Evolutionary conservation across 2,113 vertebrate genomes (phyloP), one percentile per base, ranked within the genome.

Genomic region (Dipodomys spectabilis): DNA sequence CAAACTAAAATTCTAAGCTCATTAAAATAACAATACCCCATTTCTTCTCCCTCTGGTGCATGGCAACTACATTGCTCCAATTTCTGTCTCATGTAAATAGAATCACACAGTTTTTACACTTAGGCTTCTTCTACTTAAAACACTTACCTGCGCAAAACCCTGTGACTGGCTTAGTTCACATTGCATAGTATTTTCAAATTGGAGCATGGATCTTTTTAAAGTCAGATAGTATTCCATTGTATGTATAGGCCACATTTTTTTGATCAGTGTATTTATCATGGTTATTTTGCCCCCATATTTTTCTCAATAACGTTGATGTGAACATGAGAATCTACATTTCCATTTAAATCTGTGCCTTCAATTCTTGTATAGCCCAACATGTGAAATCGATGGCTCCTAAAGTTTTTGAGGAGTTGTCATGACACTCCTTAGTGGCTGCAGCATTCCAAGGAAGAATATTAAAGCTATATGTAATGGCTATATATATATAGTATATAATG

Each of bases 241-340:
- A 19, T 12, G 30, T 71, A 5, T 16, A 69, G 12, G 7, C 20
- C 2, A 85, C 10, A 30, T n/a, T 71, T 69, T 69, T 62, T 44
- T 35, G 20, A 81, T 18, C 27, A 12, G 19, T 30, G 22, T 53
- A 64, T 35, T 10, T 35, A 15, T 65, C 23, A 2, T 25, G 9
- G 15, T 28, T 15, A 28, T 39, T 75, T 44, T 22, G 0, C 1
- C 6, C 25, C n/a, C 5, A 9, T 15, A 45, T 20, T 19, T 20
- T n/a, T 53, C 6, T 71, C 5, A 68, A 92, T 60, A 86, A 82
- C 32, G 16, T 0, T 53, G n/a, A 30, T 27, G 18, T 28, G 60
- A 79, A 49, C 27, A 81, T 27, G 5, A 28, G 28, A 25, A 32
- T 27, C 6, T 16, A 87, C 32, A 27, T 86, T 53, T 39, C 19